Evolutionary conservation across 2,888 invertebrate species (phyloP), one percentile per base, ranked within the genome.

Genomic region (Leptopterna dolabrata): DNA sequence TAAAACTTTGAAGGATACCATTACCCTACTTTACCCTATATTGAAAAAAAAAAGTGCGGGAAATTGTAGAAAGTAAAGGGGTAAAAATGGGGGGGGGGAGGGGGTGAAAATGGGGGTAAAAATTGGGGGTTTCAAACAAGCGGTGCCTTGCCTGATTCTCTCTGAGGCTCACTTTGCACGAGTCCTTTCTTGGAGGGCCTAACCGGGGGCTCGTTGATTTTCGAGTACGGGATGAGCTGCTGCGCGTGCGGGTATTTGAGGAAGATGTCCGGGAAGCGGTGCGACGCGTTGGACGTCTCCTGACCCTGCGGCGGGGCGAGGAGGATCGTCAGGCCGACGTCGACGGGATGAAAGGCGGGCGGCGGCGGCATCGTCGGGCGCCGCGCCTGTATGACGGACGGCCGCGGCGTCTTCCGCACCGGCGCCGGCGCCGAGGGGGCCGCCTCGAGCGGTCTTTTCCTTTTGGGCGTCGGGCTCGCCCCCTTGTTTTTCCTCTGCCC

Each of bases 241-340:
- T 95, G 95, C 89, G 95, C 95, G 93, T 95, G 95, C 90, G 95
- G 94, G 91, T 95, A 95, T 90, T 95, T 94, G 91, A 95, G 95
- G 92, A 95, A 95, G 87, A 95, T 93, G 90, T 94, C 94, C 27
- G 95, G 95, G 92, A 95, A 95, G 89, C 91, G 91, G 84, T 91
- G 91, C 43, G 91, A 90, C n/a, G 91, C 90, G 89, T 92, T 91
- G 4, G 91, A 91, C 0, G 92, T 27, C 47, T 55, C 30, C 41
- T 45, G 91, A 24, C 92, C 92, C 27, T 91, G 90, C 78, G 92
- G 92, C 16, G 91, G 91, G 89, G 90, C 86, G 29, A 91, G 89
- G 71, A 91, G 90, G 41, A 90, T 90, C 0, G 92, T 91, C 16
- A 90, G 90, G 7, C 91, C 90, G 45, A 91, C 90, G 9, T 90